Conservation (phyloP, 2,797 vertebrate genomes). For the Pipistrellus nathusii region DNA sequence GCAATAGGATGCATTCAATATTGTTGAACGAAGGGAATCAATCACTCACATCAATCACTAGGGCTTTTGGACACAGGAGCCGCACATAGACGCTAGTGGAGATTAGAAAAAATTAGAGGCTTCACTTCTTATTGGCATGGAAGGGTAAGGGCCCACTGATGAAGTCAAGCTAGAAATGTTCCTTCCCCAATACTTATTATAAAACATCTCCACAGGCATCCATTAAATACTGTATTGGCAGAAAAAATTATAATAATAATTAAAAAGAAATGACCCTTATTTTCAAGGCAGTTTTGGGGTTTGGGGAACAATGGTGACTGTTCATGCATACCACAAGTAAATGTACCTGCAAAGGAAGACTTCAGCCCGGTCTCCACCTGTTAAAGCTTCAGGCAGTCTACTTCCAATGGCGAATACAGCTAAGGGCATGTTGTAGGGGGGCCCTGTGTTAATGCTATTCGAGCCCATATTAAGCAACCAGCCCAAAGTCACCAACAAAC, state of each 20-base stretch:
- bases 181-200: background rate
- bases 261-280: background rate
- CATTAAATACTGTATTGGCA: background rate
- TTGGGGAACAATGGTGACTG: background rate
- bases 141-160: background rate
- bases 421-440: background rate
- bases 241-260: background rate
- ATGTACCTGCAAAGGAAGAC: background rate
- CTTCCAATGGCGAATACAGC: background rate
- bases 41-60: background rate
- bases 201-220: background rate
- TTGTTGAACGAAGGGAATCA: background rate
- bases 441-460: background rate
- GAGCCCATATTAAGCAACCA: background rate
- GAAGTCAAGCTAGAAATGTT: constrained; percentile 24
- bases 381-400: background rate
- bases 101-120: background rate
- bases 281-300: constrained; percentile 4
- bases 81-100: background rate
- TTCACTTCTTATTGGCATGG: background rate
- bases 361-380: background rate
- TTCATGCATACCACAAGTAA: background rate
- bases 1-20: background rate
- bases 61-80: background rate
- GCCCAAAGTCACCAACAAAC: background rate